A percentile compares a stretch with the other conserved stretches of the same genome.
Conservation (phyloP, 2,113 vertebrate species). For the Rhagologus leucostigma region DNA sequence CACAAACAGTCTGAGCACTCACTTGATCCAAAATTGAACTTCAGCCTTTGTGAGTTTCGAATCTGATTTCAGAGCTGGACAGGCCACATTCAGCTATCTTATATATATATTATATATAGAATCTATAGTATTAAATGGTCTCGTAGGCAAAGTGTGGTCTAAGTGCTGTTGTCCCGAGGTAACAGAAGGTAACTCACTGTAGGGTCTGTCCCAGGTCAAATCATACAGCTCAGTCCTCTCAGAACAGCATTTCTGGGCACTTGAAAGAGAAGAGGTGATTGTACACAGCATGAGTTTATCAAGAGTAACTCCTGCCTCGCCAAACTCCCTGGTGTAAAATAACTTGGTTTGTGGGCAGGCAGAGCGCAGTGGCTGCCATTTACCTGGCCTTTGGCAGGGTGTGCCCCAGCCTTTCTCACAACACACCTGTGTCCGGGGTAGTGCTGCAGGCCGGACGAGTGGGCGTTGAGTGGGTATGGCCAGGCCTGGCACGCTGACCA, state of each 20-base stretch:
- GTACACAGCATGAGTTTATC: neutral
- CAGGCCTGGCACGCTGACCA: neutral
- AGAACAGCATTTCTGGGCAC: neutral
- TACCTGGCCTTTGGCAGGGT: neutral
- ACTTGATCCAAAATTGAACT: neutral
- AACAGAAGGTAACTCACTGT: neutral
- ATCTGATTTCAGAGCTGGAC: neutral
- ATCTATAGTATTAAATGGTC: neutral
- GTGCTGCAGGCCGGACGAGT: too few species aligned
- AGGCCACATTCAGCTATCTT: neutral
- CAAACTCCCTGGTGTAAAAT: neutral
- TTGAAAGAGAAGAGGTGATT: neutral
- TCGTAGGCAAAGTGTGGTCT: neutral
- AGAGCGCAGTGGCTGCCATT: neutral
- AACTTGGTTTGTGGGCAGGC: neutral
- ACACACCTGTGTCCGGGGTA: rapidly evolving
- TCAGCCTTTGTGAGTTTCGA: neutral
- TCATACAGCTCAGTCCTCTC: neutral
- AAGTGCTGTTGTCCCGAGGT: neutral
- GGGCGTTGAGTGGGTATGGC: neutral
- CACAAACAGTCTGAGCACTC: neutral
- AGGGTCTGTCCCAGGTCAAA: neutral
- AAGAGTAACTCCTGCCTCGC: neutral
- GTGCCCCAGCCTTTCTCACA: neutral
- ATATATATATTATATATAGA: neutral